Evolutionary conservation across 2,113 vertebrate genomes (phyloP), one percentile per base, ranked within the genome.

Genomic region (Conger conger): DNA sequence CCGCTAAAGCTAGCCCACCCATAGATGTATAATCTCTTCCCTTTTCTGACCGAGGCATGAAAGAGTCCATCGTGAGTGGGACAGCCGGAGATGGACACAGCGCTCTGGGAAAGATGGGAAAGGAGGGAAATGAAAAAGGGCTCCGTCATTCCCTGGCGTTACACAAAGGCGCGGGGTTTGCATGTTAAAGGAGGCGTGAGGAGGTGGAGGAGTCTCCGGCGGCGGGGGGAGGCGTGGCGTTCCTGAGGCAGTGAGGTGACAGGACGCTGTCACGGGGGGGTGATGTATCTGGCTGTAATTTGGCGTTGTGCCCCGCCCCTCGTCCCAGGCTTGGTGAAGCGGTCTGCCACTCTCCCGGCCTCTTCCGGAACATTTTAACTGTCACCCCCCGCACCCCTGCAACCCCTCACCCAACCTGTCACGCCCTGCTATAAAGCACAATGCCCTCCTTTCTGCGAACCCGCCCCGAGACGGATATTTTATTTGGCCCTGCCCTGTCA

Each of bases 221-320:
- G 18, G 40, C 33, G 79, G 76, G 76, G 16, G 33, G 18, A 73
- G 89, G 91, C 91, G 91, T 91, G 86, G 13, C 87, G 85, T 84
- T 86, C 89, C 90, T 9, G 80, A 90, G 77, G 86, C 89, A 92
- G 94, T 94, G 93, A 92, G 90, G 85, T 86, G 87, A 88, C 89
- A 16, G 45, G 45, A n/a, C 73, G 42, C 82, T 87, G 63, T 93
- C 93, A 54, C 88, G 91, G 93, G 89, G 90, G 89, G 90, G 90
- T 93, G 94, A 94, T 91, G 95, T 93, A 96, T 96, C 93, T 93
- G 88, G 91, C 91, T 94, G 86, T 91, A 92, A 92, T 94, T 86
- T 90, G 76, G 90, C 90, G 87, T 91, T 84, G 13, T 38, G 86
- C 88, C 88, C 68, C 82, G 81, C 73, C 73, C 89, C 87, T 80